These are phyloP conservation scores for Acanthosepion pharaonis DNA, from an alignment of 2,888 invertebrate genomes.

Conservation along the genomic window DNA sequence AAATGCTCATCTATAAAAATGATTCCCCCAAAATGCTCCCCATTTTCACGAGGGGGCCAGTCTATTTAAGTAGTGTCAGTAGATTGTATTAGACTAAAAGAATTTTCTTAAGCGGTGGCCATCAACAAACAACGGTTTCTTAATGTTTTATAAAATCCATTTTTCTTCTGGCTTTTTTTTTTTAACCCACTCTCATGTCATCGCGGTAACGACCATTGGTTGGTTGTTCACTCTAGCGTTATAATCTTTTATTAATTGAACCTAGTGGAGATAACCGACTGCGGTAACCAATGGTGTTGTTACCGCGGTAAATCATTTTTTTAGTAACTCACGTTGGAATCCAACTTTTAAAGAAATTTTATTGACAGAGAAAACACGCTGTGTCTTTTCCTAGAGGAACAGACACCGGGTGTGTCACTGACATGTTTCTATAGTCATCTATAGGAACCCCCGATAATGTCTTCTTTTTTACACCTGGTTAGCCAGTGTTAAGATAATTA, in stretches of 20 bases:
- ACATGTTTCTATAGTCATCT: background rate
- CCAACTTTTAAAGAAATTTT: background rate
- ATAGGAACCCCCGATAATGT: too few species aligned
- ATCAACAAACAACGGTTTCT: background rate
- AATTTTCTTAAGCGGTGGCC: background rate
- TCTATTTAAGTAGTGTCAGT: background rate
- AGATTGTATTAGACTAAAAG: background rate
- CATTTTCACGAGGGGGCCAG: background rate
- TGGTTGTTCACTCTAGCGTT: background rate
- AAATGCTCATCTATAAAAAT: background rate
- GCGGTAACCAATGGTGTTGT: background rate
- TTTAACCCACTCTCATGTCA: background rate
- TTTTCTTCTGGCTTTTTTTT: background rate
- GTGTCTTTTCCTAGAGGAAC: background rate
- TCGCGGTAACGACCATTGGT: background rate
- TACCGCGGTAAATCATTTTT: background rate
- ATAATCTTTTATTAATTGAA: background rate
- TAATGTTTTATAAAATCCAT: background rate
- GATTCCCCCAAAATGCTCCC: background rate
- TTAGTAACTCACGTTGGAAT: conserved; percentile 8
- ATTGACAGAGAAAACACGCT: background rate
- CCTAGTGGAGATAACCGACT: background rate
- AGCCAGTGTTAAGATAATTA: too few species aligned
- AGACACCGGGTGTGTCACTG: background rate
- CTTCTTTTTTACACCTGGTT: too few species aligned